phyloP scores from a whole-genome alignment of 1,140 invertebrate genomes.

The Eupristina koningsbergeri region DNA sequence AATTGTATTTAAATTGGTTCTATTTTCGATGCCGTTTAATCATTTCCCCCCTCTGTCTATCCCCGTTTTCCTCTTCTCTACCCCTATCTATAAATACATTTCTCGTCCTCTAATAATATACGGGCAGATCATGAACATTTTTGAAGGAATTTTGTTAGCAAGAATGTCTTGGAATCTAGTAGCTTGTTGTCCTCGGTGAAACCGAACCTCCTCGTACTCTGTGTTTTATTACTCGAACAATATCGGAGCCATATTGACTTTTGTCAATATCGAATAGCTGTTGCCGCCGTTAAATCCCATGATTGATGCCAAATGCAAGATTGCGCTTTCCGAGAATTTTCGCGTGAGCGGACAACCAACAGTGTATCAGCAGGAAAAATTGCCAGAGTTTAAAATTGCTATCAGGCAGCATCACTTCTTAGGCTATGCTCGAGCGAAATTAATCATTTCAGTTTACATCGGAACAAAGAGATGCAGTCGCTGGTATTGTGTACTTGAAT shows the following conservation, averaged over 20 bases:
- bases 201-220: not conserved
- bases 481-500: not conserved
- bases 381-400: constrained; percentile 9
- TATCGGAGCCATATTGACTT: constrained; percentile 38
- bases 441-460: constrained; percentile 1
- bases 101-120: constrained; percentile 35
- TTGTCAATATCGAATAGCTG: constrained; percentile 37
- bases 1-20: no score
- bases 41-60: not conserved
- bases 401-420: not conserved
- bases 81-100: no score
- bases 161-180: constrained; percentile 7
- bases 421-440: not conserved
- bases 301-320: constrained; percentile 43
- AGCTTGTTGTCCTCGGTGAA: not conserved
- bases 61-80: no score
- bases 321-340: constrained; percentile 33
- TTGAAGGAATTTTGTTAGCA: constrained; percentile 3
- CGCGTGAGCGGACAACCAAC: not conserved
- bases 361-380: constrained; percentile 3
- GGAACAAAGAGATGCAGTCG: not conserved
- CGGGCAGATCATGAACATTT: constrained; percentile 14
- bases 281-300: constrained; percentile 19
- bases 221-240: constrained; percentile 36
- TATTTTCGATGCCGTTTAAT: not conserved